phyloP scores from a whole-genome alignment of 2,797 vertebrate genomes.

The Lates japonicus region DNA sequence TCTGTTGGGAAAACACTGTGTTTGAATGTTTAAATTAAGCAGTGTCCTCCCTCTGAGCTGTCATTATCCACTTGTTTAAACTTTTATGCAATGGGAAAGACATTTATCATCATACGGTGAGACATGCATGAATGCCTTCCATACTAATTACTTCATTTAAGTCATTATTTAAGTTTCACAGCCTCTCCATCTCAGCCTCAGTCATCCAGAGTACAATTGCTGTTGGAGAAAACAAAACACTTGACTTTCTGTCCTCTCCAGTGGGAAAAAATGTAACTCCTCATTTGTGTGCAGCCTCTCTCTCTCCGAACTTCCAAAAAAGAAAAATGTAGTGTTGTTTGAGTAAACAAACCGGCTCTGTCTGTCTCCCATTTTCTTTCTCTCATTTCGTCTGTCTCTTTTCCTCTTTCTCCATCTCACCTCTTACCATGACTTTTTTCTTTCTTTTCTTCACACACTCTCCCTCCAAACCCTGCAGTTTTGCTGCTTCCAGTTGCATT shows the following conservation, averaged over 20 bases:
- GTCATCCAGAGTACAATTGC: conserved; percentile 47
- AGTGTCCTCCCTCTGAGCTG: not conserved
- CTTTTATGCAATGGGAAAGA: conserved; percentile 11
- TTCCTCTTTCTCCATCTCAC: conserved; percentile 7
- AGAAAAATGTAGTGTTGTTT: conserved; percentile 8
- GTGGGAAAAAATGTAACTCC: conserved; percentile 15
- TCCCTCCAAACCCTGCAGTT: conserved; percentile 8
- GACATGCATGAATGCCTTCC: conserved; percentile 21
- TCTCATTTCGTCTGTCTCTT: not conserved
- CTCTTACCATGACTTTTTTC: conserved; percentile 21
- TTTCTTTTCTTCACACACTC: conserved; percentile 4
- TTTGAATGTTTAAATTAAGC: conserved; percentile 14
- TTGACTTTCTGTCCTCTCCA: conserved; percentile 51
- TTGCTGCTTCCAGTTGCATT: conserved; percentile 61
- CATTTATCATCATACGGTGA: conserved; percentile 57
- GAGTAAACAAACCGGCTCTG: conserved; percentile 49
- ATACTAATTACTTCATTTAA: conserved; percentile 62
- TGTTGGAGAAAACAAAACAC: conserved; percentile 57
- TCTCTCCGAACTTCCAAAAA: conserved; percentile 26
- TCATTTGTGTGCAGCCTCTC: conserved; percentile 50
- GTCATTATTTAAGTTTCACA: conserved; percentile 55
- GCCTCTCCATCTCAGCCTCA: conserved; percentile 39
- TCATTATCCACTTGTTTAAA: not conserved
- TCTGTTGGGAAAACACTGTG: not conserved
- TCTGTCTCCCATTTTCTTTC: conserved; percentile 27